Base-by-base conservation (phyloP, 2,888 invertebrate genomes). In the Napeogenes inachia region DNA sequence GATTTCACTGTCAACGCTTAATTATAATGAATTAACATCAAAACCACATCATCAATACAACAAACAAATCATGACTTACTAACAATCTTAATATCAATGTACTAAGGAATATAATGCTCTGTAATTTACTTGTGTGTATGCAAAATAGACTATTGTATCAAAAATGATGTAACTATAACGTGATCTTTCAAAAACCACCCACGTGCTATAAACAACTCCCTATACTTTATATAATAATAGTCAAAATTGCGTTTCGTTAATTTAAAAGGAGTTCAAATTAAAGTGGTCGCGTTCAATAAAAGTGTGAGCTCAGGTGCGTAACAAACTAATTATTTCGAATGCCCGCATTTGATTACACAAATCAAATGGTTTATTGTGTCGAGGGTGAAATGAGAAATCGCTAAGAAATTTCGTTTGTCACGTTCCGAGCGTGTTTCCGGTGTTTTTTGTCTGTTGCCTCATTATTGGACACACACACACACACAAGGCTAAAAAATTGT, bases 341-440 rank as follows among this genome's bases (percentile, higher is more conserved):
- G 87, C 88, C 88, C 89, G 85, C 89, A 89, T 90, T 89, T 90
- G 89, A 89, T 89, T 90, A 89, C 86, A 86, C 89, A 87, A 89
- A 90, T 89, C 90, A 89, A 89, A 89, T 84, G 84, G 84, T 85
- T 75, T 78, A 76, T 82, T 82, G 81, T 85, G 76, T 73, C 21
- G 77, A 84, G 89, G 89, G 86, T 82, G 82, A 78, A 88, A 87
- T 89, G 89, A 89, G 89, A 87, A 89, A 89, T 89, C 86, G 84
- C 86, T 83, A 90, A 89, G 89, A 89, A 90, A 89, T 89, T 85
- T 82, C 73, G 82, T 89, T 85, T 87, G 90, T 89, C 88, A 90
- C 89, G 90, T 88, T 85, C 73, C 75, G 76, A 71, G 75, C 80
- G 75, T 79, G 82, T 85, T 86, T 89, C 90, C 90, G 84, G 85